A percentile compares a stretch with the other conserved stretches of the same genome.
phyloP scores from a whole-genome alignment of 2,888 invertebrate species.

The Dorcus hopei region DNA sequence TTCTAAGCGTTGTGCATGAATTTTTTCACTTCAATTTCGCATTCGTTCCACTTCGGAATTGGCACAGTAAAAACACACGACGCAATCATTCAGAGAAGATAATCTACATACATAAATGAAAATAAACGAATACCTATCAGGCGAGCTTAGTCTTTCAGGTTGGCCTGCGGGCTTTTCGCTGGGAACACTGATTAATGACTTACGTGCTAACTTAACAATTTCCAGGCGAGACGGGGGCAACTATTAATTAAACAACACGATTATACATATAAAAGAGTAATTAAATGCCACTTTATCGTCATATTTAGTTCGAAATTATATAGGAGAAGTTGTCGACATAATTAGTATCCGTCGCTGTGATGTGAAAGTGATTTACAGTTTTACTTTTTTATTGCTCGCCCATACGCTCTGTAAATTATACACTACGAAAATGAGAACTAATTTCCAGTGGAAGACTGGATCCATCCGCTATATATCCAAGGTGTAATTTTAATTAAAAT shows the following conservation, averaged over 20 bases:
- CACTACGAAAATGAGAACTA: too few relatives aligned
- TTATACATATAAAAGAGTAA: slow-evolving; percentile 41
- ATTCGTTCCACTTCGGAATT: too few relatives aligned
- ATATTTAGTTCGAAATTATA: slow-evolving; percentile 26
- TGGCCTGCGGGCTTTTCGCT: slow-evolving; percentile 29
- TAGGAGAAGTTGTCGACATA: slow-evolving; percentile 7
- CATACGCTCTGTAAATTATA: too few relatives aligned
- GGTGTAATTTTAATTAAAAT: too few relatives aligned
- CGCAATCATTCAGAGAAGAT: too few relatives aligned
- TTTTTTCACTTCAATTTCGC: too few relatives aligned
- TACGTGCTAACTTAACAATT: slow-evolving; percentile 41
- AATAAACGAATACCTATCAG: too few relatives aligned
- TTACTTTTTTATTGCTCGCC: not conserved
- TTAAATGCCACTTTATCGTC: slow-evolving; percentile 40
- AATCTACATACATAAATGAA: too few relatives aligned
- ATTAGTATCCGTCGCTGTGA: slow-evolving; percentile 14
- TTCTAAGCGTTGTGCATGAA: too few relatives aligned
- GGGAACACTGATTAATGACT: slow-evolving; percentile 41
- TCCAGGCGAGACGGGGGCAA: slow-evolving; percentile 36
- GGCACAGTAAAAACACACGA: too few relatives aligned
- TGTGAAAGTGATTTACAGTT: slow-evolving; percentile 11
- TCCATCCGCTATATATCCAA: too few relatives aligned
- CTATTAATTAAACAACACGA: slow-evolving; percentile 43
- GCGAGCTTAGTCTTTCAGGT: not conserved
- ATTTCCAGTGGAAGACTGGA: too few relatives aligned